Evolutionary conservation across 1,140 invertebrate species (phyloP).

Genomic region (Aphelenchoides besseyi): DNA sequence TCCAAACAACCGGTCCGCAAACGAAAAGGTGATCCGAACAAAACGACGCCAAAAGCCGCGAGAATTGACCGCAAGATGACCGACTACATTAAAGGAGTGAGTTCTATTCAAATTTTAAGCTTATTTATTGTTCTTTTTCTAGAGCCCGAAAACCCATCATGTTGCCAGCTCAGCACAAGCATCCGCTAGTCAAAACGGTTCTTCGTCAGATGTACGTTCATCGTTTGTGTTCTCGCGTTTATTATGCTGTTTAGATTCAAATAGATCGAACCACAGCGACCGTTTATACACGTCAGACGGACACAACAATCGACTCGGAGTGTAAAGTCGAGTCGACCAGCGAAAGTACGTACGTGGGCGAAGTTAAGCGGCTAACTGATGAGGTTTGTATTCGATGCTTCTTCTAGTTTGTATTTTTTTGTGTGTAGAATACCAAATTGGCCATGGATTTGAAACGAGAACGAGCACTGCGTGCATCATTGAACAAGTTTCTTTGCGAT

Average conservation of each 20-base stretch:
- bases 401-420: too few relatives aligned
- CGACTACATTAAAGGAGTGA: background rate
- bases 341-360: background rate
- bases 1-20: background rate
- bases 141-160: background rate
- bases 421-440: background rate
- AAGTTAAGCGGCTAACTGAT: background rate
- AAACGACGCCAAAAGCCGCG: slow-evolving; percentile 3
- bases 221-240: background rate
- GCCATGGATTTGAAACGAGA: background rate
- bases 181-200: slow-evolving; percentile 4
- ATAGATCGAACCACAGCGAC: background rate
- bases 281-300: background rate
- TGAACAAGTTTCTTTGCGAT: slow-evolving; percentile 3
- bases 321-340: slow-evolving; percentile 10
- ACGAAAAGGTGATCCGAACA: background rate
- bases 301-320: background rate
- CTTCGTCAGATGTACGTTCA: background rate
- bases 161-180: background rate
- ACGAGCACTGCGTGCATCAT: background rate
- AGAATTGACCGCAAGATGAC: background rate
- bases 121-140: background rate
- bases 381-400: background rate
- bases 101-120: background rate
- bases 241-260: background rate